phyloP scores from a whole-genome alignment of 64 coral and sea anemone species.

The Stichodactyla helianthus region DNA sequence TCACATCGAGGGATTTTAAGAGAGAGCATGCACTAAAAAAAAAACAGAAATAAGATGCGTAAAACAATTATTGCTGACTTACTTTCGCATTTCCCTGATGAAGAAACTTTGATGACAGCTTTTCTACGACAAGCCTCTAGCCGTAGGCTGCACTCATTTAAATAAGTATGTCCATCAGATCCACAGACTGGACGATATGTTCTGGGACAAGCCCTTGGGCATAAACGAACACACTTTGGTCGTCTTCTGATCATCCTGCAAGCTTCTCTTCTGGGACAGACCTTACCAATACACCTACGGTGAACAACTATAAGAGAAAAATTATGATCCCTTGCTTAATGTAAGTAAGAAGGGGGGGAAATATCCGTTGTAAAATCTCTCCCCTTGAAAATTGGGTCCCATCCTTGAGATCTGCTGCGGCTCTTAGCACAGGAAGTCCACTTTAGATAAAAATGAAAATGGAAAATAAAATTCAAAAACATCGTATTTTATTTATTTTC shows the following conservation, averaged over 20 bases:
- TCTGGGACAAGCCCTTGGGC: slow-evolving; percentile 31
- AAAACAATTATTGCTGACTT: background rate
- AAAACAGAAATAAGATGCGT: too few relatives aligned
- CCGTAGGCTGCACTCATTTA: slow-evolving; percentile 46
- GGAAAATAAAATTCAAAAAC: too few relatives aligned
- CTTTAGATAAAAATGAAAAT: too few relatives aligned
- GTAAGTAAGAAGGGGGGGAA: too few relatives aligned
- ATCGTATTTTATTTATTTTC: too few relatives aligned
- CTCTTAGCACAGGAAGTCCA: too few relatives aligned
- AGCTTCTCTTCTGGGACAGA: background rate
- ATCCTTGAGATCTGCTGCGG: too few relatives aligned
- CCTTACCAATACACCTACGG: background rate
- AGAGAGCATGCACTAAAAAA: background rate
- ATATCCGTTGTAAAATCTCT: too few relatives aligned
- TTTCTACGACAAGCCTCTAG: slow-evolving; percentile 30
- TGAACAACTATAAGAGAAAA: background rate
- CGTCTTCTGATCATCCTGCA: background rate
- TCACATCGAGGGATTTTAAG: background rate
- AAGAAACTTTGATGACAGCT: background rate
- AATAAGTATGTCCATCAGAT: slow-evolving; percentile 50
- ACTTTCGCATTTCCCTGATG: background rate
- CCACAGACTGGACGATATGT: slow-evolving; percentile 49
- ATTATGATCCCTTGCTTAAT: background rate
- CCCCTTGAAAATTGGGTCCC: too few relatives aligned
- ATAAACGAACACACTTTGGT: slow-evolving; percentile 31